Percentiles rank a stretch among this genome's conserved stretches.
Conservation (phyloP, 2,113 vertebrate species). For the Nerophis ophidion region DNA sequence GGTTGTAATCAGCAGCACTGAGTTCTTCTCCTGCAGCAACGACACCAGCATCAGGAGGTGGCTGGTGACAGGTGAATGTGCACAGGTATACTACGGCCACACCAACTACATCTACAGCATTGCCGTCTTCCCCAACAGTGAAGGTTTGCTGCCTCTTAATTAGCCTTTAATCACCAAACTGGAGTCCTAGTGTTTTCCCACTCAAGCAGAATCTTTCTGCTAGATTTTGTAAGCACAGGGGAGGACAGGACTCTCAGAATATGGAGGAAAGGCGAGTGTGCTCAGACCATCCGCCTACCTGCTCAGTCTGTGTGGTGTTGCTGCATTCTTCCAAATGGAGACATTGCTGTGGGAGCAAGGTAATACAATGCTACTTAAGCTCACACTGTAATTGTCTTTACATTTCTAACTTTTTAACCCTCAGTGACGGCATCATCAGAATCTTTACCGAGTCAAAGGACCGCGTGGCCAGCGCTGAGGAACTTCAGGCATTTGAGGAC, state of each 20-base stretch:
- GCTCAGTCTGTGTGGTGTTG: slow-evolving; percentile 97
- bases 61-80: slow-evolving; percentile 88
- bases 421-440: slow-evolving; percentile 90
- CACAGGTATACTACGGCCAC: slow-evolving; percentile 88
- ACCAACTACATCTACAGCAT: slow-evolving; percentile 97
- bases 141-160: slow-evolving; percentile 72
- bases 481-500: slow-evolving; percentile 90
- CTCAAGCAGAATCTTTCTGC: background rate
- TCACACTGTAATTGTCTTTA: background rate
- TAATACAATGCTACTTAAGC: slow-evolving; percentile 50
- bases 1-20: slow-evolving; percentile 82
- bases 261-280: slow-evolving; percentile 86
- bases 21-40: slow-evolving; percentile 98
- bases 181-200: background rate
- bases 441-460: slow-evolving; percentile 87
- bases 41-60: slow-evolving; percentile 89
- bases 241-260: slow-evolving; percentile 90
- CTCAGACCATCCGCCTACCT: slow-evolving; percentile 89
- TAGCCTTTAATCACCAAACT: background rate
- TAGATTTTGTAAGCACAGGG: slow-evolving; percentile 91
- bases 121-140: slow-evolving; percentile 82
- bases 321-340: slow-evolving; percentile 87
- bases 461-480: slow-evolving; percentile 79
- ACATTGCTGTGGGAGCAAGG: slow-evolving; percentile 92
- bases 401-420: background rate